These are phyloP conservation scores for Pedionomus torquatus DNA, from an alignment of 2,113 vertebrate species.

Conservation along the genomic window DNA sequence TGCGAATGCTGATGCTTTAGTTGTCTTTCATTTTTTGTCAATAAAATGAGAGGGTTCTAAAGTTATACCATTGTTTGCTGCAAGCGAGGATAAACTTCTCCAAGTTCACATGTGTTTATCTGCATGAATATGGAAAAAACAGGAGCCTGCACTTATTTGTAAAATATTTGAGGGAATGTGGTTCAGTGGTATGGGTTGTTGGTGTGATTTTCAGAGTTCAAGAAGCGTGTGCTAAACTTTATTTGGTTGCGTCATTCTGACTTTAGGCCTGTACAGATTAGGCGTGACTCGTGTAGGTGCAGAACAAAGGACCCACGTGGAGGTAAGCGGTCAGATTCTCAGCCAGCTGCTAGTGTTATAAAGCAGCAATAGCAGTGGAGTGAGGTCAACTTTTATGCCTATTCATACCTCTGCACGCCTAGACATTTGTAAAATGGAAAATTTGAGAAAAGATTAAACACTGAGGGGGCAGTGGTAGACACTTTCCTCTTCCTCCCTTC, in stretches of 20 bases:
- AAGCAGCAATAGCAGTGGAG: background rate
- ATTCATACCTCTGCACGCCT: background rate
- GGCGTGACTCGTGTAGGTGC: background rate
- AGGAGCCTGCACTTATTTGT: background rate
- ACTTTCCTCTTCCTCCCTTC: background rate
- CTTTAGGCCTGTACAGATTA: conserved; percentile 18
- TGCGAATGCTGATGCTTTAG: background rate
- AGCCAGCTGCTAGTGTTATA: background rate
- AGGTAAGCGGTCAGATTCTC: conserved; percentile 17
- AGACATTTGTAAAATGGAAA: background rate
- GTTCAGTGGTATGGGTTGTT: background rate
- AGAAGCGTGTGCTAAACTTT: background rate
- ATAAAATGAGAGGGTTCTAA: background rate
- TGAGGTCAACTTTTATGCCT: background rate
- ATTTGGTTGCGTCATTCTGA: conserved; percentile 7
- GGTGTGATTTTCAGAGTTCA: background rate
- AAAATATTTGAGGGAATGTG: background rate
- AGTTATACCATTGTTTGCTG: background rate
- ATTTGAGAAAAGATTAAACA: background rate
- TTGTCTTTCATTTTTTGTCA: background rate
- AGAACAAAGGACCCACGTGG: conserved; percentile 2
- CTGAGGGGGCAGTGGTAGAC: background rate
- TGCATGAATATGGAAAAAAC: background rate
- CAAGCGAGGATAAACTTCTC: background rate
- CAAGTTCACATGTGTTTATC: background rate